Conservation (phyloP, 2,888 invertebrate species). For the Heliconius sara region DNA sequence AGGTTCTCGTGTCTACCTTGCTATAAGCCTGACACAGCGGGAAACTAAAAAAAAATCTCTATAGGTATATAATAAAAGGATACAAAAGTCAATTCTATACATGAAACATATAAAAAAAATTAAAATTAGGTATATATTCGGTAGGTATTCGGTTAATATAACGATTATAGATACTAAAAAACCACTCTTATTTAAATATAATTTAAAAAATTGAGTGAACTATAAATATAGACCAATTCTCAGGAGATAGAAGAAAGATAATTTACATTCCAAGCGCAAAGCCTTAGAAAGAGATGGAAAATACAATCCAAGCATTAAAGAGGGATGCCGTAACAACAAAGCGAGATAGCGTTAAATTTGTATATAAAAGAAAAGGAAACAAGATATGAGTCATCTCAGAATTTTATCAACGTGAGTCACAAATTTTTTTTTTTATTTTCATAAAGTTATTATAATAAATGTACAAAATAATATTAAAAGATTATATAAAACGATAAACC, state of each 20-base stretch:
- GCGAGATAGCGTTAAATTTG: conserved; percentile 39
- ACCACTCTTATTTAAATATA: no score
- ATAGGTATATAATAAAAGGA: no score
- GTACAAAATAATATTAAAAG: neutral
- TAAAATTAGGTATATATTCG: no score
- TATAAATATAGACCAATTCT: conserved; percentile 33
- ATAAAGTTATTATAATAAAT: neutral
- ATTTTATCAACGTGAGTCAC: conserved; percentile 53
- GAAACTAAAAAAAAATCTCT: neutral
- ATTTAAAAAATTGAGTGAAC: neutral
- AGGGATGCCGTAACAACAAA: conserved; percentile 6
- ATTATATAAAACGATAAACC: neutral
- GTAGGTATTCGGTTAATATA: no score
- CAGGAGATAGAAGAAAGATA: conserved; percentile 42
- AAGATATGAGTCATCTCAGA: conserved; percentile 54
- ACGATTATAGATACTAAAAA: no score
- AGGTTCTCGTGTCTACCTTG: neutral
- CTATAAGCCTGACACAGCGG: neutral
- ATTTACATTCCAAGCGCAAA: conserved; percentile 29
- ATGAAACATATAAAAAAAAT: no score
- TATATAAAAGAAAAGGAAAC: conserved; percentile 45
- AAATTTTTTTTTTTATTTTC: conserved; percentile 13
- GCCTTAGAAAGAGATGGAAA: conserved; percentile 43
- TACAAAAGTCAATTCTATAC: no score
- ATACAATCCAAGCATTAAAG: neutral